Evolutionary conservation across 2,113 vertebrate genomes (phyloP), one percentile per base, ranked within the genome.

Genomic region (Oncorhynchus clarkii): DNA sequence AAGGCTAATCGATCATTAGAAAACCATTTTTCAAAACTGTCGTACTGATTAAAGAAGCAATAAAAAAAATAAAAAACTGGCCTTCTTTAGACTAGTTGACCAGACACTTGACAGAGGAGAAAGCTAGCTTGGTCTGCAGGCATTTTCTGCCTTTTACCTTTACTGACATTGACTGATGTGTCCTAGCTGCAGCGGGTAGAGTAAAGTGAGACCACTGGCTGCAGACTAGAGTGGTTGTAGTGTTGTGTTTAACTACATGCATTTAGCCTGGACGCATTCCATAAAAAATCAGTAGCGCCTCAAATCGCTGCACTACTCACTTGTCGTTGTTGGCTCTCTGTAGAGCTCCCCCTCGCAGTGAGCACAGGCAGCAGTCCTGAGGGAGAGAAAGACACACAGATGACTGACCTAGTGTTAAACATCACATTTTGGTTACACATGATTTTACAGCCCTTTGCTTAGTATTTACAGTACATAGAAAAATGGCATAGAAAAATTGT

Each of bases 341-440:
- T 76, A 99, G 89, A 0, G 98, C 98, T 71, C 98, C 98, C 69
- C 98, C 98, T 85, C 98, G 92, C 72, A 99, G 87, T 0, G 96
- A 96, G 85, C 98, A 99, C 82, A 99, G 92, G 85, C 97, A 99
- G 89, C 98, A 99, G 85, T 98, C 96, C 98, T 99, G 81, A 62
- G 59, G 59, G 59, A 24, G 59, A 62, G 16, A 54, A 7, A 54
- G 14, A 54, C 51, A 54, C 51, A 18, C 14, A 51, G 39, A 39
- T 39, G 39, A 39, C 39, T 39, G 39, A 39, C 39, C 39, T 39
- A 9, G 39, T 39, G 39, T 39, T 39, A 9, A 39, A 39, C 39
- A 9, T 9, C 39, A 39, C 39, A 39, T 9, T 39, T 39, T 39
- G 39, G 39, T 9, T 39, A 9, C 2, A 39, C 39, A 2, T 39